Percentiles rank a stretch among this genome's conserved stretches.
phyloP scores from a whole-genome alignment of 2,113 vertebrate species.

The Thamnophis sirtalis region DNA sequence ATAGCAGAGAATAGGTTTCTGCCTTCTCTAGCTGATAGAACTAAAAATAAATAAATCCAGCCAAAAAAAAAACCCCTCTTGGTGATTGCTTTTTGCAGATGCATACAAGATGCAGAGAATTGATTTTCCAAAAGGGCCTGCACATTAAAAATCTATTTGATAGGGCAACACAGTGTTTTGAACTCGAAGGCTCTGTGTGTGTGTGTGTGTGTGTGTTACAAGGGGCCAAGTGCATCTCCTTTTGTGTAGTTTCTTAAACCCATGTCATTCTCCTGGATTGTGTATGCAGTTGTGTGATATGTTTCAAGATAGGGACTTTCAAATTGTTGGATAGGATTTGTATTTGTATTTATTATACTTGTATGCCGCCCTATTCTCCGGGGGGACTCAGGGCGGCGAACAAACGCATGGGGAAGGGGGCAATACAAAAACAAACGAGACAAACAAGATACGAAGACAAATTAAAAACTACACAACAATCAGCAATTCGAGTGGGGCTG shows the following conservation, averaged over 20 bases:
- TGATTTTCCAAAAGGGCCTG: conserved; percentile 54
- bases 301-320: neutral
- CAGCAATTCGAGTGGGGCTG: too few relatives aligned
- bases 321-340: neutral
- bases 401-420: too few relatives aligned
- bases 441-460: too few relatives aligned
- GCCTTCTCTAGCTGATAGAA: conserved; percentile 50
- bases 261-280: neutral
- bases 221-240: neutral
- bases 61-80: conserved; percentile 44
- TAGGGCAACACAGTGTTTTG: neutral
- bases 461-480: too few relatives aligned
- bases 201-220: too few relatives aligned
- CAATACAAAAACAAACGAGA: too few relatives aligned
- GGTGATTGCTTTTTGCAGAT: conserved; percentile 54
- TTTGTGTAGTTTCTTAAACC: neutral
- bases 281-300: neutral
- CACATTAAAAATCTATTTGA: conserved; percentile 66
- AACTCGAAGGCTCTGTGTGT: neutral
- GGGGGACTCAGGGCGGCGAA: too few relatives aligned
- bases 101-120: conserved; percentile 57
- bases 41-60: conserved; percentile 54
- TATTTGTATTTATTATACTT: too few relatives aligned
- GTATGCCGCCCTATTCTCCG: too few relatives aligned
- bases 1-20: conserved; percentile 2